These are phyloP conservation scores for Diarsia brunnea DNA, from an alignment of 2,888 invertebrate genomes.

Conservation along the genomic window DNA sequence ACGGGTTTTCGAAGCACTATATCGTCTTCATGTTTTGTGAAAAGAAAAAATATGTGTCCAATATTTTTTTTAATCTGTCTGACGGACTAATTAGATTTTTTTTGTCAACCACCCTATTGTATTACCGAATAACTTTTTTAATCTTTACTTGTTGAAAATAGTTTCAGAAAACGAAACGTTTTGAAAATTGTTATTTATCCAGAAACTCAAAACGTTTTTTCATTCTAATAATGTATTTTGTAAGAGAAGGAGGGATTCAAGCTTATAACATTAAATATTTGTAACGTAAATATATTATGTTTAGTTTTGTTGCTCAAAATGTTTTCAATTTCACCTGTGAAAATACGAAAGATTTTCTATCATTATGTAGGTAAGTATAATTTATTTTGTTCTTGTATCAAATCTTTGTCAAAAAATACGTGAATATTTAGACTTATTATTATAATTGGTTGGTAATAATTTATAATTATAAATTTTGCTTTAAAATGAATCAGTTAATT, in stretches of 20 bases:
- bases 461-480: slow-evolving; percentile 13
- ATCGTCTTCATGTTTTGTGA: no score
- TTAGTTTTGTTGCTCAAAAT: slow-evolving; percentile 3
- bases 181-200: not conserved
- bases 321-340: slow-evolving; percentile 36
- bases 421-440: slow-evolving; percentile 31
- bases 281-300: not conserved
- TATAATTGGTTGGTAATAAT: not conserved
- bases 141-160: not conserved
- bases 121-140: not conserved
- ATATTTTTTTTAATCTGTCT: no score
- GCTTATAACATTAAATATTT: not conserved
- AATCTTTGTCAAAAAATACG: slow-evolving; percentile 51
- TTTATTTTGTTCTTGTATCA: slow-evolving; percentile 26
- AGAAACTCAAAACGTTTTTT: not conserved
- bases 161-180: not conserved
- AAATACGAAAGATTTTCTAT: slow-evolving; percentile 39
- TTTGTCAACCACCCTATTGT: not conserved
- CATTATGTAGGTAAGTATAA: not conserved
- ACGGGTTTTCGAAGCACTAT: no score
- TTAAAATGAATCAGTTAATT: slow-evolving; percentile 11
- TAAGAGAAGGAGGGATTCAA: not conserved
- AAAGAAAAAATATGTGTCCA: no score
- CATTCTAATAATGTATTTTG: not conserved
- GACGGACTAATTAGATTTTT: no score